These are phyloP conservation scores for Salminus brasiliensis DNA, from an alignment of 2,113 vertebrate genomes.

Conservation along the genomic window DNA sequence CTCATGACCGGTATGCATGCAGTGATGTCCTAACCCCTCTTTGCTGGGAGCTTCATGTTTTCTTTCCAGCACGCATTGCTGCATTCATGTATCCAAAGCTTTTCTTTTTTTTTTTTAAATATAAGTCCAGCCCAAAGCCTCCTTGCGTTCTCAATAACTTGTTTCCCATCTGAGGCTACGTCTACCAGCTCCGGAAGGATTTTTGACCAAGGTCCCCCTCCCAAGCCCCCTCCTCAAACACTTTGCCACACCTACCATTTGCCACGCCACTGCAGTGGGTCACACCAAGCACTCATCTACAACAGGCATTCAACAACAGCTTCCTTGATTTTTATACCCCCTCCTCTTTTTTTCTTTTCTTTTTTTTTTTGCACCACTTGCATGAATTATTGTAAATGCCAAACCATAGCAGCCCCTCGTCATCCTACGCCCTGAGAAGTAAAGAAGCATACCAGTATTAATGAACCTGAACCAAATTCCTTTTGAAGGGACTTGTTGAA, in stretches of 20 bases:
- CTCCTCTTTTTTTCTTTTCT: too few species aligned
- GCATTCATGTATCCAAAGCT: constrained; percentile 66
- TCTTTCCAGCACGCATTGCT: constrained; percentile 77
- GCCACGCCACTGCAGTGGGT: constrained; percentile 80
- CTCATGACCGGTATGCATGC: constrained; percentile 79
- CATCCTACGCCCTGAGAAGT: constrained; percentile 1
- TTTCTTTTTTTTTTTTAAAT: too few species aligned
- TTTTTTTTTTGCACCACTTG: constrained; percentile 11
- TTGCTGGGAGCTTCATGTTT: constrained; percentile 80
- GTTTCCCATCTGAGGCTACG: constrained; percentile 83
- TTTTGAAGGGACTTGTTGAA: neutral
- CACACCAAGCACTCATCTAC: constrained; percentile 75
- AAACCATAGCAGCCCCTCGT: constrained; percentile 36
- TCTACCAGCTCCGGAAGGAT: constrained; percentile 96
- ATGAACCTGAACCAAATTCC: too few species aligned
- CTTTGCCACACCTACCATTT: constrained; percentile 98
- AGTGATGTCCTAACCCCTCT: constrained; percentile 84
- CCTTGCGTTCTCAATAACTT: constrained; percentile 66
- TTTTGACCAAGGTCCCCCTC: constrained; percentile 98
- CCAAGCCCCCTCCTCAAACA: constrained; percentile 82
- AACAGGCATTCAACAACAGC: constrained; percentile 5
- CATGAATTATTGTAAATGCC: constrained; percentile 12
- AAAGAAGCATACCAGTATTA: neutral
- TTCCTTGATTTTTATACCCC: constrained; percentile 10
- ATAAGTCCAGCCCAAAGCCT: constrained; percentile 66